Percentiles rank a stretch among this genome's conserved stretches.
These are phyloP conservation scores for Helarctos malayanus DNA, from an alignment of 2,797 vertebrate genomes.

Conservation along the genomic window DNA sequence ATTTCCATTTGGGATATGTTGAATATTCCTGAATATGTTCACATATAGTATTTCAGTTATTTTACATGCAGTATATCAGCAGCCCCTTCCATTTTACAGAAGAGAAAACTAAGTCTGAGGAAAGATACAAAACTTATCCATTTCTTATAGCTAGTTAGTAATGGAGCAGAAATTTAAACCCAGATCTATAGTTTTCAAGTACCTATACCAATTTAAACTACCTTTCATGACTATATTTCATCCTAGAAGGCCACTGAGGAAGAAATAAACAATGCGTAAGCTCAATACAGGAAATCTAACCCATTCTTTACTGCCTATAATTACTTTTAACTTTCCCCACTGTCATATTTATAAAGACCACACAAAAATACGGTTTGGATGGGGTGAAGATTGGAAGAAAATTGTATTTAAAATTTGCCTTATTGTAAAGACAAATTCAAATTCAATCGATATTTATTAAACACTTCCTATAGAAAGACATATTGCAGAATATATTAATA, in stretches of 20 bases:
- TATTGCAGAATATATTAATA: not conserved
- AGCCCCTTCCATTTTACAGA: not conserved
- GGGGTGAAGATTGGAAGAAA: not conserved
- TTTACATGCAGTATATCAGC: not conserved
- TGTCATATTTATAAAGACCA: not conserved
- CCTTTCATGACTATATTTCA: not conserved
- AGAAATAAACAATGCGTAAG: not conserved
- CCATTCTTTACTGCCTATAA: not conserved
- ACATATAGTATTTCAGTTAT: not conserved
- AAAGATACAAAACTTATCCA: not conserved
- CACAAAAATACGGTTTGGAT: not conserved
- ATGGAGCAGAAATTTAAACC: not conserved
- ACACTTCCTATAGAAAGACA: not conserved
- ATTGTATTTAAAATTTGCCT: not conserved
- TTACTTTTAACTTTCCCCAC: not conserved
- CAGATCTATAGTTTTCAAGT: not conserved
- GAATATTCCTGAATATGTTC: not conserved
- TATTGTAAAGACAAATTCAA: constrained; percentile 31
- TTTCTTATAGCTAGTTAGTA: not conserved
- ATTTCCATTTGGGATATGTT: not conserved
- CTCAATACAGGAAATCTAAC: not conserved
- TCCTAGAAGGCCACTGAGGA: not conserved
- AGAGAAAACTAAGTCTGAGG: not conserved
- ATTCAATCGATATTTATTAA: constrained; percentile 5
- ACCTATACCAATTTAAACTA: not conserved